Conservation (phyloP, 2,797 vertebrate genomes). For the Bovichtus variegatus region DNA sequence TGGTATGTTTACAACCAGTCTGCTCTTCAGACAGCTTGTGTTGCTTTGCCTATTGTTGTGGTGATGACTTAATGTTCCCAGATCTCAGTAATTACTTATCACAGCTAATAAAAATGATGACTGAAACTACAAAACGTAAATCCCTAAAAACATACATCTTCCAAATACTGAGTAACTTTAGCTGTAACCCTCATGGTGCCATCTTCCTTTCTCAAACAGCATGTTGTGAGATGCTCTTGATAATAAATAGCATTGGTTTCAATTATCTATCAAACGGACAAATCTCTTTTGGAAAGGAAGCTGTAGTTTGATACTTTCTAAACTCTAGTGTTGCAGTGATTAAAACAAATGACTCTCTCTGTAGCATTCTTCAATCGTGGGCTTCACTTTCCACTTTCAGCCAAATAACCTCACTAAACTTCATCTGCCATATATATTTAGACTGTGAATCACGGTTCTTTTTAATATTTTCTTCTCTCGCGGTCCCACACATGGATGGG, state of each 20-base stretch:
- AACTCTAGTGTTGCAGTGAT: slow-evolving; percentile 33
- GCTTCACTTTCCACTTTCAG: slow-evolving; percentile 61
- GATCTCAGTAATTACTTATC: slow-evolving; percentile 23
- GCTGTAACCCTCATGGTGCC: neutral
- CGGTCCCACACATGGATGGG: slow-evolving; percentile 37
- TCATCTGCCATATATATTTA: slow-evolving; percentile 63
- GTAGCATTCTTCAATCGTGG: slow-evolving; percentile 48
- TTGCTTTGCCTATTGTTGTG: slow-evolving; percentile 13
- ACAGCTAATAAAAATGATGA: slow-evolving; percentile 20
- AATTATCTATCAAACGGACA: slow-evolving; percentile 49
- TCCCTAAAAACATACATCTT: slow-evolving; percentile 14
- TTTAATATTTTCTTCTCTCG: slow-evolving; percentile 34
- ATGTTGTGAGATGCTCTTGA: slow-evolving; percentile 20
- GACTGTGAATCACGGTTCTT: slow-evolving; percentile 60
- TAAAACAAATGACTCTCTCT: slow-evolving; percentile 44
- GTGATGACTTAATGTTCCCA: slow-evolving; percentile 12
- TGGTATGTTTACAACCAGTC: slow-evolving; percentile 6
- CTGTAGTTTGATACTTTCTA: slow-evolving; percentile 47
- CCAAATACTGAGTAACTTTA: slow-evolving; percentile 2
- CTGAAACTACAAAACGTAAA: slow-evolving; percentile 14
- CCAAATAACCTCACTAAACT: slow-evolving; percentile 49
- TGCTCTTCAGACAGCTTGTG: neutral
- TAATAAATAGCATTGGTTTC: slow-evolving; percentile 40
- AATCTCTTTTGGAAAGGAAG: slow-evolving; percentile 53
- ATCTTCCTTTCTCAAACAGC: neutral